phyloP scores from a whole-genome alignment of 1,140 invertebrate species.

The Charaxes varanes region DNA sequence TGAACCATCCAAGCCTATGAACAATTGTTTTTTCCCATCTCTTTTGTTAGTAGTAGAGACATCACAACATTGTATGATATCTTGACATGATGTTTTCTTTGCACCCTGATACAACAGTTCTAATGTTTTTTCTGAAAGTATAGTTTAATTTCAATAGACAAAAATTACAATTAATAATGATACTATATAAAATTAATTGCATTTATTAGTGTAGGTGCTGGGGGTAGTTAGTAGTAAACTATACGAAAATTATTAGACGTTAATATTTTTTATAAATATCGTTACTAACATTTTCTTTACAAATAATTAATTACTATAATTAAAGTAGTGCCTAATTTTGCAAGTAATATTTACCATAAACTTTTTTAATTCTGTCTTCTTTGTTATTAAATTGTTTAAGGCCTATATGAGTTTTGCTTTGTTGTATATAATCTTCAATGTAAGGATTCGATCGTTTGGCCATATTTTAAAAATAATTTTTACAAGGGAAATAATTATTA shows the following conservation, averaged over 20 bases:
- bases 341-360: slow-evolving; percentile 39
- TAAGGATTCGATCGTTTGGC: slow-evolving; percentile 55
- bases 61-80: slow-evolving; percentile 10
- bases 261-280: too few relatives aligned
- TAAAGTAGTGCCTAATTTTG: slow-evolving; percentile 8
- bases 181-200: too few relatives aligned
- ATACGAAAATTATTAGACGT: too few relatives aligned
- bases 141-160: neutral
- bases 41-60: slow-evolving; percentile 18
- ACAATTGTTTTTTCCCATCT: slow-evolving; percentile 51
- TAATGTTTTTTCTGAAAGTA: slow-evolving; percentile 55
- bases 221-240: too few relatives aligned
- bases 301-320: neutral
- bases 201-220: too few relatives aligned
- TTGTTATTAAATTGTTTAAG: slow-evolving; percentile 61
- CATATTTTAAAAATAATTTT: slow-evolving; percentile 24
- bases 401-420: slow-evolving; percentile 54
- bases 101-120: slow-evolving; percentile 49
- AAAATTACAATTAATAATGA: neutral
- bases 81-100: slow-evolving; percentile 30
- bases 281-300: too few relatives aligned
- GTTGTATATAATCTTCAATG: slow-evolving; percentile 45
- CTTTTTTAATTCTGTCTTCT: slow-evolving; percentile 46
- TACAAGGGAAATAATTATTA: too few relatives aligned
- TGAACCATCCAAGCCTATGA: slow-evolving; percentile 44